Evolutionary conservation across 1,140 invertebrate species (phyloP).

Genomic region (Saccostrea echinata): DNA sequence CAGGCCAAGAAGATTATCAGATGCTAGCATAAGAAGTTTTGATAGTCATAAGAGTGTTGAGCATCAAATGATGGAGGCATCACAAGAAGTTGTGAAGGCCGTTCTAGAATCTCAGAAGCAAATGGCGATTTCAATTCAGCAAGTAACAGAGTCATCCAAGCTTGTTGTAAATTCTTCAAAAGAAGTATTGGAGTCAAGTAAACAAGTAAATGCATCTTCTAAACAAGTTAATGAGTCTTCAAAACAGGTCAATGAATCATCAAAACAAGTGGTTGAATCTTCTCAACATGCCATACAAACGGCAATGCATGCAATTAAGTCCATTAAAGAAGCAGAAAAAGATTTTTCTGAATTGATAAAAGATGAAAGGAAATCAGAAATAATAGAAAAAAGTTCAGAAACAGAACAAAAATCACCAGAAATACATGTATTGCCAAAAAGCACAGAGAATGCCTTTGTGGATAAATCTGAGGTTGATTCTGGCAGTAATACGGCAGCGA

Average conservation of each 20-base stretch:
- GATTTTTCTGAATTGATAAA: not conserved
- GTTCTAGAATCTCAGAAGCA: constrained; percentile 28
- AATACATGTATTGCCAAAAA: not conserved
- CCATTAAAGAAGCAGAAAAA: not conserved
- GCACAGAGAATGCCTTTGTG: not conserved
- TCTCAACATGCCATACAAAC: constrained; percentile 27
- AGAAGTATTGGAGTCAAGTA: constrained; percentile 44
- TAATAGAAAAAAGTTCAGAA: not conserved
- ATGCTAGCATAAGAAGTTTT: constrained; percentile 11
- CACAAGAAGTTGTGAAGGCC: constrained; percentile 35
- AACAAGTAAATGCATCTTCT: constrained; percentile 43
- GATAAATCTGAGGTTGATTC: not conserved
- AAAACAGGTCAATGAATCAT: constrained; percentile 40
- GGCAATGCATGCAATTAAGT: constrained; percentile 25
- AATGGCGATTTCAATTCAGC: constrained; percentile 27
- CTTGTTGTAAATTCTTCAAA: constrained; percentile 36
- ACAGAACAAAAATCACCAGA: not conserved
- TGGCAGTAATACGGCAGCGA: not conserved
- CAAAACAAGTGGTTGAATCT: constrained; percentile 24
- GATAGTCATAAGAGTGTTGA: constrained; percentile 18
- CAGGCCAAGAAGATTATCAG: constrained; percentile 9
- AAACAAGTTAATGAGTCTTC: constrained; percentile 46
- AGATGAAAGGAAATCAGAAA: not conserved
- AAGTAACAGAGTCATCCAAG: constrained; percentile 32
- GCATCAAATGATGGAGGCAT: not conserved